These are phyloP conservation scores for Chaenogobius annularis DNA, from an alignment of 2,113 vertebrate species.

Conservation along the genomic window DNA sequence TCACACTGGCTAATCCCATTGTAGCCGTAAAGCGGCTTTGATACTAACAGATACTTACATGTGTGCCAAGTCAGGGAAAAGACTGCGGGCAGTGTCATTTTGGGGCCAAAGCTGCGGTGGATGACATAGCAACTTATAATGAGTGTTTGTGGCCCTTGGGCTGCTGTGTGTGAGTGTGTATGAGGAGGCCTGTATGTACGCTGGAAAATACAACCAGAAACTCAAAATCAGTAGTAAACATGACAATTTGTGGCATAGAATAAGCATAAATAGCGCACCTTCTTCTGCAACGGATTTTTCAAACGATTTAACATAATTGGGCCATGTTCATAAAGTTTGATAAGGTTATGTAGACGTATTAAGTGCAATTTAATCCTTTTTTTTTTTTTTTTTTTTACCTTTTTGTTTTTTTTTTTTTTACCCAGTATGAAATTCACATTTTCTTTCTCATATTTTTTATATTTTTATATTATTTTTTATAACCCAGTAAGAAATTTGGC, in stretches of 20 bases:
- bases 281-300: neutral
- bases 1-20: slow-evolving; percentile 65
- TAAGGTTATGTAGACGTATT: neutral
- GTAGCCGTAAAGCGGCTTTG: slow-evolving; percentile 64
- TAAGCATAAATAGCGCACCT: neutral
- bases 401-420: no score
- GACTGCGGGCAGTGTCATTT: slow-evolving; percentile 63
- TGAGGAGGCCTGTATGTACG: slow-evolving; percentile 38
- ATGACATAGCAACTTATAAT: slow-evolving; percentile 70
- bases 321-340: neutral
- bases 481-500: no score
- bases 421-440: no score
- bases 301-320: neutral
- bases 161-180: slow-evolving; percentile 26
- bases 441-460: no score
- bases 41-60: slow-evolving; percentile 69
- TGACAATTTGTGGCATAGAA: neutral
- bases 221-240: neutral
- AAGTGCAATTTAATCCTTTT: no score
- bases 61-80: slow-evolving; percentile 68
- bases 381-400: no score
- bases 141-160: slow-evolving; percentile 64
- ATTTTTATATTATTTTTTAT: no score
- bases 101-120: slow-evolving; percentile 60
- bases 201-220: slow-evolving; percentile 5